These are phyloP conservation scores for Chymomyza amoena DNA, from an alignment of 2,888 invertebrate species.

Conservation along the genomic window DNA sequence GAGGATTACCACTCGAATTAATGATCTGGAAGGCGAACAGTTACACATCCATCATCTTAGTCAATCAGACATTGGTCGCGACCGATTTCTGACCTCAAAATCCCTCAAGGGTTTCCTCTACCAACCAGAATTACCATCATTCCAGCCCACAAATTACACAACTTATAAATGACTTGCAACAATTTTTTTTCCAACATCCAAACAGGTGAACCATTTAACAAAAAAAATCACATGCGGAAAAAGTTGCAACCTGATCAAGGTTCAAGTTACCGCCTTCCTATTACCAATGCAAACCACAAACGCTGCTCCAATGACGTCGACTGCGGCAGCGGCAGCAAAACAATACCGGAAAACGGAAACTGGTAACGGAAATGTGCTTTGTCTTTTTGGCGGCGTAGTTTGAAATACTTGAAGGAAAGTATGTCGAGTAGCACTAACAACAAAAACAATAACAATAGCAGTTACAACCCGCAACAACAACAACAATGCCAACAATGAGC, in stretches of 20 bases:
- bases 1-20: too few relatives aligned
- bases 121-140: too few relatives aligned
- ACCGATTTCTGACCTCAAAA: too few relatives aligned
- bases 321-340: constrained; percentile 50
- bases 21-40: too few relatives aligned
- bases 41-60: too few relatives aligned
- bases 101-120: too few relatives aligned
- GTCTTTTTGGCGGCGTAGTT: constrained; percentile 68
- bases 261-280: background rate
- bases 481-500: background rate
- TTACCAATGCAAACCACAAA: background rate
- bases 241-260: background rate
- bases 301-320: background rate
- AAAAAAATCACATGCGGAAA: background rate
- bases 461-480: constrained; percentile 11
- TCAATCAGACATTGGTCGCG: too few relatives aligned
- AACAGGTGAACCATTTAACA: background rate
- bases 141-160: too few relatives aligned
- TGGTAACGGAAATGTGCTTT: constrained; percentile 72
- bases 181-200: background rate
- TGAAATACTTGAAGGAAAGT: constrained; percentile 63
- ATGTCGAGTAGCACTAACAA: constrained; percentile 63
- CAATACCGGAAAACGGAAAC: constrained; percentile 71
- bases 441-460: constrained; percentile 26
- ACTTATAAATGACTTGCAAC: background rate